Percentiles rank a stretch among this genome's conserved stretches.
These are phyloP conservation scores for Goniozus legneri DNA, from an alignment of 1,140 invertebrate species.

Conservation along the genomic window DNA sequence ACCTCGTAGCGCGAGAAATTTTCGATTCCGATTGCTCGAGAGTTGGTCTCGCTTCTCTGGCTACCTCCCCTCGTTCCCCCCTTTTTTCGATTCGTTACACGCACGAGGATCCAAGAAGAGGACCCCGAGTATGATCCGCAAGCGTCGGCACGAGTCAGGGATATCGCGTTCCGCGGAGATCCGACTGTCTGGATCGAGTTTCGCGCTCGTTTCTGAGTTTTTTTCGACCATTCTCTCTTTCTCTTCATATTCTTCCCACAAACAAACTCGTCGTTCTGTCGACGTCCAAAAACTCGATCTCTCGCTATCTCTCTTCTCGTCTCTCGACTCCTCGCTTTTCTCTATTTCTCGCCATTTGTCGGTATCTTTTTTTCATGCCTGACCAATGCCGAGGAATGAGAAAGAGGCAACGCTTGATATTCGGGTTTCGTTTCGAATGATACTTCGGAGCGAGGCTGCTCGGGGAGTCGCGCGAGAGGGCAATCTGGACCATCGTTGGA, in stretches of 20 bases:
- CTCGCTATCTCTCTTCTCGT: background rate
- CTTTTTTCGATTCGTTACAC: too few species aligned
- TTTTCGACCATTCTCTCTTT: slow-evolving; percentile 18
- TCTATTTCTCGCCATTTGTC: too few species aligned
- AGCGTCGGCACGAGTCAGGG: slow-evolving; percentile 47
- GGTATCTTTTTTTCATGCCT: slow-evolving; percentile 30
- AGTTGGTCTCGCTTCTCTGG: too few species aligned
- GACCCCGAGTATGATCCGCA: slow-evolving; percentile 39
- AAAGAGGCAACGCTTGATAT: too few species aligned
- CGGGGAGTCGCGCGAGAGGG: slow-evolving; percentile 1
- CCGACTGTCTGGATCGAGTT: slow-evolving; percentile 45
- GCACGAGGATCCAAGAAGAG: too few species aligned
- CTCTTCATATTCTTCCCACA: too few species aligned
- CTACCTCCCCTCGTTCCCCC: too few species aligned
- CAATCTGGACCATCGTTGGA: too few species aligned
- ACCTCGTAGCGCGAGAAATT: slow-evolving; percentile 15
- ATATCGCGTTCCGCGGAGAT: slow-evolving; percentile 46
- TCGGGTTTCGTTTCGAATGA: too few species aligned
- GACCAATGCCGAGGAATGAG: slow-evolving; percentile 18
- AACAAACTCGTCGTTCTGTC: too few species aligned
- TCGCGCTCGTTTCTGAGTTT: slow-evolving; percentile 21
- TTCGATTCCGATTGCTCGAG: slow-evolving; percentile 40
- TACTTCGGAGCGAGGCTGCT: too few species aligned
- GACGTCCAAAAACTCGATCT: background rate
- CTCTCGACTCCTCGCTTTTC: background rate